These are phyloP conservation scores for Scyliorhinus canicula DNA, from an alignment of 2,797 vertebrate species.

Conservation along the genomic window DNA sequence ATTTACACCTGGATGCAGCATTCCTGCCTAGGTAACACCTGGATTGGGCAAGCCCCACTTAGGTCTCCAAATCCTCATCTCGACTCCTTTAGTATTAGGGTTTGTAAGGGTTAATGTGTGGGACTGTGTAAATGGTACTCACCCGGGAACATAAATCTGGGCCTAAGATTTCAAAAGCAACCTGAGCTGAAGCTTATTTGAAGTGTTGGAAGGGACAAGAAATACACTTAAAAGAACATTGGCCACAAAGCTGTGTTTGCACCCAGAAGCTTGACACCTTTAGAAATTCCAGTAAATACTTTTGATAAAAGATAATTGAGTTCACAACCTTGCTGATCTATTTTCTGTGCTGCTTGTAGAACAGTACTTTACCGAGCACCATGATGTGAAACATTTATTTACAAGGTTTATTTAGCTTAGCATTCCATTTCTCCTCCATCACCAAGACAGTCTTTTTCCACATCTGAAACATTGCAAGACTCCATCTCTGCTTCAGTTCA, in stretches of 20 bases:
- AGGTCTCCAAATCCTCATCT: no score
- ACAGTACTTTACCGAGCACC: neutral
- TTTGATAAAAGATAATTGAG: constrained; percentile 30
- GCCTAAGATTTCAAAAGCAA: constrained; percentile 40
- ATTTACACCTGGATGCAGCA: no score
- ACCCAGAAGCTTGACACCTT: neutral
- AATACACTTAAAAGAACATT: neutral
- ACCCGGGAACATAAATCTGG: constrained; percentile 41
- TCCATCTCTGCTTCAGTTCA: neutral
- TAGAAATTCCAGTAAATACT: constrained; percentile 4
- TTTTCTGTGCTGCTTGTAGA: neutral
- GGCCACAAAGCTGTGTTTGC: neutral
- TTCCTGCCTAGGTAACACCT: no score
- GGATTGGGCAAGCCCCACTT: no score
- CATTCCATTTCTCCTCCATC: neutral
- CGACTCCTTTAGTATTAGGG: no score
- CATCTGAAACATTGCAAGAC: neutral
- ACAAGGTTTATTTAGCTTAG: neutral
- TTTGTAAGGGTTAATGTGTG: no score
- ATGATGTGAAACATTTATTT: neutral
- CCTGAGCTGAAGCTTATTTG: neutral
- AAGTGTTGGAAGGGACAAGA: neutral
- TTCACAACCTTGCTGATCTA: neutral
- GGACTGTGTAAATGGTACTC: no score
- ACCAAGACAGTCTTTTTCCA: neutral